A percentile compares a stretch with the other conserved stretches of the same genome.
phyloP scores from a whole-genome alignment of 2,797 vertebrate genomes.

The Enoplosus armatus region DNA sequence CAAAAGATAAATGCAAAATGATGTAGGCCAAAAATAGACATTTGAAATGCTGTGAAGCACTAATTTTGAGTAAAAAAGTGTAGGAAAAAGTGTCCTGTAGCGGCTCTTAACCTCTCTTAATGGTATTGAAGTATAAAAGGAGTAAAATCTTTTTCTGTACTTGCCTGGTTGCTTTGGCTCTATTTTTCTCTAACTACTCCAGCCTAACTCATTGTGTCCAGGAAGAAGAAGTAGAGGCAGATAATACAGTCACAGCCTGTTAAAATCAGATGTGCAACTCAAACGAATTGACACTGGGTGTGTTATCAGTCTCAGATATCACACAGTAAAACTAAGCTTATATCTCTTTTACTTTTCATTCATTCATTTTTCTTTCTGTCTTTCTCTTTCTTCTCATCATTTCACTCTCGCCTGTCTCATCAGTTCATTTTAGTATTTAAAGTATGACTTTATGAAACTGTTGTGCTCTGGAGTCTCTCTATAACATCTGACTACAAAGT shows the following conservation, averaged over 20 bases:
- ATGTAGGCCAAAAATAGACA: neutral
- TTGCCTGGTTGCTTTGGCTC: neutral
- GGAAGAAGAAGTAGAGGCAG: slow-evolving; percentile 16
- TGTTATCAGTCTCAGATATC: slow-evolving; percentile 21
- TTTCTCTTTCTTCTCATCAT: neutral
- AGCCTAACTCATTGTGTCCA: slow-evolving; percentile 16
- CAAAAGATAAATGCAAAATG: neutral
- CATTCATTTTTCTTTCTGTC: neutral
- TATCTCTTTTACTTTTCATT: neutral
- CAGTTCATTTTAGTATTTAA: slow-evolving; percentile 15
- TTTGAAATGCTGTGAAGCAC: neutral
- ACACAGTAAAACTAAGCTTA: neutral
- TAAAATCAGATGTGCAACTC: slow-evolving; percentile 33
- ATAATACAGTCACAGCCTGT: slow-evolving; percentile 36
- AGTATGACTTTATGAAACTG: slow-evolving; percentile 31
- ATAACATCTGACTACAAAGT: neutral
- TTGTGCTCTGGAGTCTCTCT: neutral
- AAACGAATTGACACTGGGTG: slow-evolving; percentile 20
- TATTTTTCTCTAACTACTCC: slow-evolving; percentile 1
- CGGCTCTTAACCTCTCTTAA: slow-evolving; percentile 2
- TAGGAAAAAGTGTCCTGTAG: neutral
- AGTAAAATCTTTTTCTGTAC: slow-evolving; percentile 13
- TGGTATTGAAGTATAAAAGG: neutral
- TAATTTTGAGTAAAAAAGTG: neutral
- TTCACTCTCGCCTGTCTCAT: neutral